A percentile compares a stretch with the other conserved stretches of the same genome.
phyloP scores from a whole-genome alignment of 1,140 invertebrate genomes.

The Zaprionus inermis region DNA sequence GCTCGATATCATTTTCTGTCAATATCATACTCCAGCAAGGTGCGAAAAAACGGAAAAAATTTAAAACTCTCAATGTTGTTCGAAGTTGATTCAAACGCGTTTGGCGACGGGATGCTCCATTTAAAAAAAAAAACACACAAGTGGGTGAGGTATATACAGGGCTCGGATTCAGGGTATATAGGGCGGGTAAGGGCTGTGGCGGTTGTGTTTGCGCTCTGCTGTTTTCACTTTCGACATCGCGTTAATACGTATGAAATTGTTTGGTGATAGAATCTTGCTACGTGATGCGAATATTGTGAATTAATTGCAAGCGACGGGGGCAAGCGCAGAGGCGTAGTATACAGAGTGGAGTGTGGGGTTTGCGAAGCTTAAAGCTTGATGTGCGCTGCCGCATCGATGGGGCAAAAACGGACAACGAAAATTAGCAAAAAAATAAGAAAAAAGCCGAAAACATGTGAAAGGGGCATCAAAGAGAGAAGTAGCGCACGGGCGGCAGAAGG shows the following conservation, averaged over 20 bases:
- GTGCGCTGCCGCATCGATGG: slow-evolving; percentile 21
- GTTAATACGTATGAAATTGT: slow-evolving; percentile 83
- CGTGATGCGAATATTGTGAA: slow-evolving; percentile 77
- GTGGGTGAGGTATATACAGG: neutral
- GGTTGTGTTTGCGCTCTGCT: slow-evolving; percentile 27
- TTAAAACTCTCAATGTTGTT: slow-evolving; percentile 7
- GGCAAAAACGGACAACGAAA: slow-evolving; percentile 50
- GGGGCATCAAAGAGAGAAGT: neutral
- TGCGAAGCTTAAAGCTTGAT: slow-evolving; percentile 23
- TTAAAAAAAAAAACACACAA: neutral
- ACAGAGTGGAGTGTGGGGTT: neutral
- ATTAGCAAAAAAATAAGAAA: slow-evolving; percentile 65
- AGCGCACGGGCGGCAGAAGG: neutral
- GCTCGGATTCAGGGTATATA: neutral
- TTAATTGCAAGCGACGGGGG: slow-evolving; percentile 68
- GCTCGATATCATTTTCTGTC: too few relatives aligned
- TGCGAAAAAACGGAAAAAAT: neutral
- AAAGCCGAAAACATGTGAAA: slow-evolving; percentile 31
- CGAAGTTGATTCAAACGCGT: slow-evolving; percentile 6
- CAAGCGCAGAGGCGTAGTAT: slow-evolving; percentile 9
- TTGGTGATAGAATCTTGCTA: slow-evolving; percentile 75
- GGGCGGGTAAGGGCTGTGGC: neutral
- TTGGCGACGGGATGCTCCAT: neutral
- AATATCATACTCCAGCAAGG: too few relatives aligned
- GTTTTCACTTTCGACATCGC: slow-evolving; percentile 75